Percentiles rank a stretch among this genome's conserved stretches.
Conservation (phyloP, 2,113 vertebrate genomes). For the Plectropomus leopardus region DNA sequence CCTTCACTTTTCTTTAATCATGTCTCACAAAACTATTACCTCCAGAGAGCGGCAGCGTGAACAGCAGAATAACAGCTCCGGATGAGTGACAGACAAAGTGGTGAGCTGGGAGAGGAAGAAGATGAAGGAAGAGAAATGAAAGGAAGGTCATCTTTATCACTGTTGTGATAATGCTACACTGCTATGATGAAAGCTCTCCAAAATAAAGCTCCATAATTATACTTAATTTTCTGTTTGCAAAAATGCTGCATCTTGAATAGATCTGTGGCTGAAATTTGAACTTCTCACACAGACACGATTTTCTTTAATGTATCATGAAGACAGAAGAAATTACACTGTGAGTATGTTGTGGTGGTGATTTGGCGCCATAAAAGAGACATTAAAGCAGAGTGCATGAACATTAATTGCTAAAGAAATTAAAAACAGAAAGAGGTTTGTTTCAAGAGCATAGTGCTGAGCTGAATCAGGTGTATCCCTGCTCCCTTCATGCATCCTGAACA, state of each 20-base stretch:
- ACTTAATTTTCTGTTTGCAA: constrained; percentile 32
- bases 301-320: constrained; percentile 22
- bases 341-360: constrained; percentile 14
- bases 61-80: constrained; percentile 52
- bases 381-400: constrained; percentile 17
- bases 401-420: constrained; percentile 38
- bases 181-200: constrained; percentile 37
- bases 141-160: constrained; percentile 70
- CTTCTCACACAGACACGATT: constrained; percentile 12
- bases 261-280: not conserved
- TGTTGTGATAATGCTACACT: constrained; percentile 33
- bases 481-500: not conserved
- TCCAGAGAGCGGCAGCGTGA: constrained; percentile 41
- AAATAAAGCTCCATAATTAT: constrained; percentile 21
- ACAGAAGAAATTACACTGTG: not conserved
- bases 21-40: constrained; percentile 70
- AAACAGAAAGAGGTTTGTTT: constrained; percentile 2
- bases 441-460: constrained; percentile 16
- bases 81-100: constrained; percentile 75
- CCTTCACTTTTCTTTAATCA: constrained; percentile 64
- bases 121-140: constrained; percentile 51
- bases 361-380: constrained; percentile 22
- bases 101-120: constrained; percentile 30
- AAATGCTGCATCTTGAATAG: not conserved
- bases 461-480: constrained; percentile 54